These are phyloP conservation scores for Diprion similis DNA, from an alignment of 1,140 invertebrate genomes.

Conservation along the genomic window DNA sequence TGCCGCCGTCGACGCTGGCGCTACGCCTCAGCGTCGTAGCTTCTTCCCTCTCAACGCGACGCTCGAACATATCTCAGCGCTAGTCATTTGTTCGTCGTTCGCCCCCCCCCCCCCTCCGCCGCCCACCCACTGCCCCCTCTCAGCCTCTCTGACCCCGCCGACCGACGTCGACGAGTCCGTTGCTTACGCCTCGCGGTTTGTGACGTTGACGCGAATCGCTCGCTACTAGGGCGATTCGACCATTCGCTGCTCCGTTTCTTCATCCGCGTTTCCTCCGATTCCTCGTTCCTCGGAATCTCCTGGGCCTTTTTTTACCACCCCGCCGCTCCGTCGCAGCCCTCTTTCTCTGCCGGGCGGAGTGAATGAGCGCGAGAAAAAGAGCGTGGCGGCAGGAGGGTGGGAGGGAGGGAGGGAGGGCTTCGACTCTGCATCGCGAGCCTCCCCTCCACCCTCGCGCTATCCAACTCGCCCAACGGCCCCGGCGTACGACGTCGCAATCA, in stretches of 20 bases:
- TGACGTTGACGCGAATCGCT: too few species aligned
- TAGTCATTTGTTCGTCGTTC: slow-evolving; percentile 57
- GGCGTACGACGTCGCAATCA: slow-evolving; percentile 56
- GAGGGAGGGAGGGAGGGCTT: too few species aligned
- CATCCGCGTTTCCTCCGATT: too few species aligned
- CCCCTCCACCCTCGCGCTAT: slow-evolving; percentile 50
- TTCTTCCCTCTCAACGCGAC: background rate
- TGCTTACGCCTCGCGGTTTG: background rate
- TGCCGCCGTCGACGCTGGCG: too few species aligned
- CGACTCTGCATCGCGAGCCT: slow-evolving; percentile 47
- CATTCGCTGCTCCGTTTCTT: background rate
- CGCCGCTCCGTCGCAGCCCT: too few species aligned
- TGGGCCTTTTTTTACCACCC: too few species aligned
- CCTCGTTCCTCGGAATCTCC: too few species aligned
- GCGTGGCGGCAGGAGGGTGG: too few species aligned
- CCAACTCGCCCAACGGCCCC: slow-evolving; percentile 27
- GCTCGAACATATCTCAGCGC: slow-evolving; percentile 54
- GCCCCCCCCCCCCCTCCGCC: slow-evolving; percentile 37
- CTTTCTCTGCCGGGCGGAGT: too few species aligned
- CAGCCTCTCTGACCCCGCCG: slow-evolving; percentile 13
- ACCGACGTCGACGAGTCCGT: slow-evolving; percentile 11
- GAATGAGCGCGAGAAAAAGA: too few species aligned
- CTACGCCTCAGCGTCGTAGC: too few species aligned
- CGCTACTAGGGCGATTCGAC: background rate
- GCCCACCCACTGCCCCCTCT: slow-evolving; percentile 11